These are phyloP conservation scores for Ophion slaviceki DNA, from an alignment of 2,888 invertebrate genomes.

Conservation along the genomic window DNA sequence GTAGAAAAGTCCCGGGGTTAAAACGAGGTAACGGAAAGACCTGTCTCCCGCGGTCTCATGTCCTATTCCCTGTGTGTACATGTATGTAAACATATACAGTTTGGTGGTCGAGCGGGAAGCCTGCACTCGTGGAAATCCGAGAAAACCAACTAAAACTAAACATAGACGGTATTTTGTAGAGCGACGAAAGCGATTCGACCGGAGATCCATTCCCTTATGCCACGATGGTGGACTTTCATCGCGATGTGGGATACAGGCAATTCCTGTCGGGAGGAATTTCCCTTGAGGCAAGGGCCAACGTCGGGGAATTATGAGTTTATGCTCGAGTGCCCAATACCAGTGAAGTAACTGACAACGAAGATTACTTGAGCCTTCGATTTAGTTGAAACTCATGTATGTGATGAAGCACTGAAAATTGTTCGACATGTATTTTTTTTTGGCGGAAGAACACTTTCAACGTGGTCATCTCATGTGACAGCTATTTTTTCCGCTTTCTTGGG, in stretches of 20 bases:
- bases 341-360: too few species aligned
- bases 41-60: constrained; percentile 41
- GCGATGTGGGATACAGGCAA: constrained; percentile 1
- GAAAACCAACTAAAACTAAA: constrained; percentile 77
- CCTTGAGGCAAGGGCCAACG: background rate
- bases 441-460: too few species aligned
- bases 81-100: background rate
- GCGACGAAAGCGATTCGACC: constrained; percentile 33
- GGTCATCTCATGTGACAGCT: too few species aligned
- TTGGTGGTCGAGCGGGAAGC: constrained; percentile 16
- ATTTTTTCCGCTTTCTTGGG: too few species aligned
- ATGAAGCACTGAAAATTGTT: too few species aligned
- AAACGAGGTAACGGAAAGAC: constrained; percentile 43
- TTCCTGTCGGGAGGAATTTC: background rate
- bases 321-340: background rate
- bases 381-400: too few species aligned
- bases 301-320: background rate
- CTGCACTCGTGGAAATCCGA: constrained; percentile 74
- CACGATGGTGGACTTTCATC: constrained; percentile 37
- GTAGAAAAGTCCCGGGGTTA: background rate
- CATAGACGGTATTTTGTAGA: constrained; percentile 68
- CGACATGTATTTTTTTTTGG: too few species aligned
- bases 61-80: constrained; percentile 13
- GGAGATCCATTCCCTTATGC: constrained; percentile 1
- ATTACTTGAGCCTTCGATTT: too few species aligned